phyloP scores from a whole-genome alignment of 2,113 vertebrate genomes.

The Petrocephalus zakoni region DNA sequence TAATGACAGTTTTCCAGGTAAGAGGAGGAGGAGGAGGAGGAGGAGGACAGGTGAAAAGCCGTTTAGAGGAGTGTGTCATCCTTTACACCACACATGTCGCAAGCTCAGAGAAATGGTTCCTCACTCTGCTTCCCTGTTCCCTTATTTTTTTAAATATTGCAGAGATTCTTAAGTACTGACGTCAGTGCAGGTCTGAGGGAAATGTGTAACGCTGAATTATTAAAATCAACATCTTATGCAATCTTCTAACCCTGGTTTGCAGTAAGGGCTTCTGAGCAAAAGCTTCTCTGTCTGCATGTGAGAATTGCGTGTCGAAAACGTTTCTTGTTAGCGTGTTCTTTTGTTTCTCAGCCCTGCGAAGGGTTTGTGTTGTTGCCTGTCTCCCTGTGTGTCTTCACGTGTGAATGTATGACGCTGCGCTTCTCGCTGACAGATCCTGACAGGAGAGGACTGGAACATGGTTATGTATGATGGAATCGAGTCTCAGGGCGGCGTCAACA shows the following conservation, averaged over 20 bases:
- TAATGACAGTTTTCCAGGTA: constrained; percentile 98
- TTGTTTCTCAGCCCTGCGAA: neutral
- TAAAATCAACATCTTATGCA: constrained; percentile 15
- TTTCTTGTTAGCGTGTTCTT: neutral
- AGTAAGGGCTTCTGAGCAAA: neutral
- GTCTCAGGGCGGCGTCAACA: constrained; percentile 90
- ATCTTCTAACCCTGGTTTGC: neutral
- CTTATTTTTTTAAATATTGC: neutral
- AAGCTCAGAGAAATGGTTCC: neutral
- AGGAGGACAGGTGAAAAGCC: neutral
- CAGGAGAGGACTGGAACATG: constrained; percentile 90
- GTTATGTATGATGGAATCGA: constrained; percentile 92
- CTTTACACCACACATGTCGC: neutral
- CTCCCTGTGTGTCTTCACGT: constrained; percentile 7
- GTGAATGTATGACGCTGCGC: constrained; percentile 17
- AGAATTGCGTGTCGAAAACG: neutral
- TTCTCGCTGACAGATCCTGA: constrained; percentile 65
- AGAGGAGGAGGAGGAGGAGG: neutral
- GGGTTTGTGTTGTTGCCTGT: neutral
- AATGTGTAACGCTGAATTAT: constrained; percentile 18
- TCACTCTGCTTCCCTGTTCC: neutral
- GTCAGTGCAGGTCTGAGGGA: neutral
- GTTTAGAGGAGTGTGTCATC: neutral
- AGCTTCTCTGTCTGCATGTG: constrained; percentile 8
- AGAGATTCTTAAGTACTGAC: neutral